These are phyloP conservation scores for Cynocephalus volans DNA, from an alignment of 2,113 vertebrate species.

Conservation along the genomic window DNA sequence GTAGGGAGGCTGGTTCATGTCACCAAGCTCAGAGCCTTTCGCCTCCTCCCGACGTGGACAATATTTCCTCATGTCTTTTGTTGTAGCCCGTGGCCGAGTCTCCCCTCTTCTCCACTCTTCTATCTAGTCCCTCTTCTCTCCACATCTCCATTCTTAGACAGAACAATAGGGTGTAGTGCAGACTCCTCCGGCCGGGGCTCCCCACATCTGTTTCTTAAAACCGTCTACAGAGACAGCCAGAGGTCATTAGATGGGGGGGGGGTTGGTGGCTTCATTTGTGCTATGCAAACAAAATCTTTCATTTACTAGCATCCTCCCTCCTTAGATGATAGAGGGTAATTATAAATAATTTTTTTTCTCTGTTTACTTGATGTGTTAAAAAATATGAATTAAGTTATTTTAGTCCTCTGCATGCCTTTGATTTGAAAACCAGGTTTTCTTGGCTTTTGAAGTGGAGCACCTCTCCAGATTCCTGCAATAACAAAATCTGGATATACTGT, in stretches of 20 bases:
- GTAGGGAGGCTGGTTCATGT: not conserved
- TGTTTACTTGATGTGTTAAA: slow-evolving; percentile 2
- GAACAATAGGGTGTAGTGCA: not conserved
- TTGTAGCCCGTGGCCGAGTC: not conserved
- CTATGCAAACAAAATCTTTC: not conserved
- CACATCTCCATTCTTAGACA: not conserved
- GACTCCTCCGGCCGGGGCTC: not conserved
- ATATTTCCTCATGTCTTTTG: not conserved
- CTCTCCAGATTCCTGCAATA: not conserved
- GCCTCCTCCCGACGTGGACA: not conserved
- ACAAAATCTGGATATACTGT: not conserved
- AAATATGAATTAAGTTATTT: not conserved
- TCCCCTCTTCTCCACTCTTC: not conserved
- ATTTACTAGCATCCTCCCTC: not conserved
- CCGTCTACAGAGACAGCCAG: not conserved
- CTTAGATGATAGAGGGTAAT: not conserved
- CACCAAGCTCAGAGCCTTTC: not conserved
- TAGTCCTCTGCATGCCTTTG: not conserved
- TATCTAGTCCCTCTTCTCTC: not conserved
- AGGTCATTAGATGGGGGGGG: not conserved
- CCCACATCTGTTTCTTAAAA: not conserved
- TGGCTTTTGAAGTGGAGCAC: not conserved
- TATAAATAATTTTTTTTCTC: not conserved
- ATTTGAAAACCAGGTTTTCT: slow-evolving; percentile 4
- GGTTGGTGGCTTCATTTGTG: not conserved